Conservation (phyloP, 1,140 invertebrate genomes). For the Cardiocondyla obscurior region DNA sequence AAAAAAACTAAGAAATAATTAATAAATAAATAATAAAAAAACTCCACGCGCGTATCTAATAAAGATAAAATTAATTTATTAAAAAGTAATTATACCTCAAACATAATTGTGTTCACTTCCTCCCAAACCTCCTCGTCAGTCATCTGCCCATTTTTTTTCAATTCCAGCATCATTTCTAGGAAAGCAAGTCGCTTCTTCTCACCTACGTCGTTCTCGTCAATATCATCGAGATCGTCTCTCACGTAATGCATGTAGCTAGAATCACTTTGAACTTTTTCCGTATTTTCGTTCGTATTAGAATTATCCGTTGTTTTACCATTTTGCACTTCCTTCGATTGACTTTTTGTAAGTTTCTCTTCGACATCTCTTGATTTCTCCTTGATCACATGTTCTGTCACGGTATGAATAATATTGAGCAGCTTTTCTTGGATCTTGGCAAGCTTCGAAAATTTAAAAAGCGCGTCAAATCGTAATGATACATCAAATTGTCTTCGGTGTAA, state of each 20-base stretch:
- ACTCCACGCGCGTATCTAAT: not conserved
- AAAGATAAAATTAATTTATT: conserved; percentile 33
- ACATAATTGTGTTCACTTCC: conserved; percentile 95
- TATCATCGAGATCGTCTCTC: conserved; percentile 89
- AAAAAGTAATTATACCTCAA: conserved; percentile 86
- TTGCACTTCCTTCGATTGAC: not conserved
- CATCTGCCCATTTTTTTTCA: conserved; percentile 85
- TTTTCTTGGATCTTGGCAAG: conserved; percentile 86
- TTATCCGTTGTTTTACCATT: conserved; percentile 26
- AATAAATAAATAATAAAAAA: not conserved
- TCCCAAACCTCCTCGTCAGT: conserved; percentile 92
- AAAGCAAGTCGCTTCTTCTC: conserved; percentile 92
- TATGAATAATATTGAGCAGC: conserved; percentile 87
- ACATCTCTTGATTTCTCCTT: conserved; percentile 82
- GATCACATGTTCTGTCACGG: conserved; percentile 87
- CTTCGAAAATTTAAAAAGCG: conserved; percentile 86
- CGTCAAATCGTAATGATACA: conserved; percentile 85
- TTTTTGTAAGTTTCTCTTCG: not conserved
- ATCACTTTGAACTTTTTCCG: conserved; percentile 75
- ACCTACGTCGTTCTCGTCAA: conserved; percentile 89
- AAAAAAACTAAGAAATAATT: not conserved
- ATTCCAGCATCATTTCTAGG: conserved; percentile 92
- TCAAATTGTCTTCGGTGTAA: conserved; percentile 88
- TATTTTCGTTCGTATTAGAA: not conserved
- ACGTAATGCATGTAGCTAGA: conserved; percentile 79